Percentiles rank a stretch among this genome's conserved stretches.
phyloP scores from a whole-genome alignment of 2,797 vertebrate genomes.

The Rhadinocentrus ornatus region DNA sequence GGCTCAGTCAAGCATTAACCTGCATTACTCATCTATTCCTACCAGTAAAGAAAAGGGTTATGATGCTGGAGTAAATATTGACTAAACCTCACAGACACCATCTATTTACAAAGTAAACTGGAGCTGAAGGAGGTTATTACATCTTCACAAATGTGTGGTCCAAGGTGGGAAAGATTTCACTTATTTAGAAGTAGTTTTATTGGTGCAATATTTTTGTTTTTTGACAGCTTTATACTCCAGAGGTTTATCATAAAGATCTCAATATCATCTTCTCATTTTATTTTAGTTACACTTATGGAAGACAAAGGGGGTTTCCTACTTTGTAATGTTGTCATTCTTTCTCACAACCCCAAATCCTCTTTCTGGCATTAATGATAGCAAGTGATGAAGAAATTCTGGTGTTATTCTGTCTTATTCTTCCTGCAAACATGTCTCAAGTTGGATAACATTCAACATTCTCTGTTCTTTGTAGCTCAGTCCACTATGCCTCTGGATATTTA shows the following conservation, averaged over 20 bases:
- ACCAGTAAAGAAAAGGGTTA: not conserved
- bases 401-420: not conserved
- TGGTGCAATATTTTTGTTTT: not conserved
- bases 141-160: not conserved
- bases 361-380: not conserved
- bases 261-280: not conserved
- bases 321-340: not conserved
- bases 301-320: not conserved
- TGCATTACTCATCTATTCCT: not conserved
- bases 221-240: not conserved
- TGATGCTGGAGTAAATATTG: slow-evolving; percentile 23
- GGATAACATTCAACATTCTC: not conserved
- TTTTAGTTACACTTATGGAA: not conserved
- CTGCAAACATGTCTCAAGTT: not conserved
- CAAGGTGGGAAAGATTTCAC: not conserved
- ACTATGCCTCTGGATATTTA: too few species aligned
- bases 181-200: not conserved
- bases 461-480: not conserved
- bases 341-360: not conserved
- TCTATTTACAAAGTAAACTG: not conserved
- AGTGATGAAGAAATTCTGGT: not conserved
- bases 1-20: not conserved
- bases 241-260: not conserved
- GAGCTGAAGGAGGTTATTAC: not conserved
- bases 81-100: not conserved